A percentile compares a stretch with the other conserved stretches of the same genome.
Conservation (phyloP, 2,113 vertebrate species). For the Podocnemis expansa region DNA sequence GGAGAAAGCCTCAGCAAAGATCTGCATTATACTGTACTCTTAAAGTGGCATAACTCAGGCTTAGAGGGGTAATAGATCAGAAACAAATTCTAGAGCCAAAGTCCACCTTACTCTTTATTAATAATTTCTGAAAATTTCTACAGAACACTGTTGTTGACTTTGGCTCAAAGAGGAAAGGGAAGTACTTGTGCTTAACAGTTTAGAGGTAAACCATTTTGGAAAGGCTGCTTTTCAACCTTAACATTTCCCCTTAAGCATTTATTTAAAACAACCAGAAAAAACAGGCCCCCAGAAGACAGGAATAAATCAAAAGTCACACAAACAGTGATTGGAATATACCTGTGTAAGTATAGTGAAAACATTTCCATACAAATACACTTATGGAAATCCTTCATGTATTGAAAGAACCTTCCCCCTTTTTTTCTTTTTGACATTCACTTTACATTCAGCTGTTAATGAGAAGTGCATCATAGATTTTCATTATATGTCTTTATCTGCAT, state of each 20-base stretch:
- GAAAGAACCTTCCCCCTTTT: accelerated
- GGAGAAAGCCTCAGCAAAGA: background rate
- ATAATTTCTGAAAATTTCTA: accelerated
- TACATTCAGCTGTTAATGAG: background rate
- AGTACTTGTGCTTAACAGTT: accelerated
- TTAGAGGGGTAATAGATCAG: accelerated
- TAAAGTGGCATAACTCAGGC: accelerated
- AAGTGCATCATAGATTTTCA: background rate
- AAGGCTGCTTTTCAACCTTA: background rate
- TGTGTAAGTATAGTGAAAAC: accelerated
- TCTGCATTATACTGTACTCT: background rate
- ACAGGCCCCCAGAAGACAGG: accelerated
- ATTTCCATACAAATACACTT: accelerated
- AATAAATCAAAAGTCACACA: accelerated
- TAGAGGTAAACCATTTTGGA: accelerated
- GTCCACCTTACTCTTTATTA: background rate
- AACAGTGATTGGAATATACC: accelerated
- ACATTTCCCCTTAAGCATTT: accelerated
- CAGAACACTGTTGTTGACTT: background rate
- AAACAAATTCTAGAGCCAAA: accelerated
- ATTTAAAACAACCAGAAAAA: accelerated
- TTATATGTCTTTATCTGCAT: background rate
- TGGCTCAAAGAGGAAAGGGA: background rate
- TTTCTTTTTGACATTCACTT: accelerated
- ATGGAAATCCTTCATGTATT: accelerated